Evolutionary conservation across 1,140 invertebrate genomes (phyloP), one percentile per base, ranked within the genome.

Genomic region (Periplaneta americana): DNA sequence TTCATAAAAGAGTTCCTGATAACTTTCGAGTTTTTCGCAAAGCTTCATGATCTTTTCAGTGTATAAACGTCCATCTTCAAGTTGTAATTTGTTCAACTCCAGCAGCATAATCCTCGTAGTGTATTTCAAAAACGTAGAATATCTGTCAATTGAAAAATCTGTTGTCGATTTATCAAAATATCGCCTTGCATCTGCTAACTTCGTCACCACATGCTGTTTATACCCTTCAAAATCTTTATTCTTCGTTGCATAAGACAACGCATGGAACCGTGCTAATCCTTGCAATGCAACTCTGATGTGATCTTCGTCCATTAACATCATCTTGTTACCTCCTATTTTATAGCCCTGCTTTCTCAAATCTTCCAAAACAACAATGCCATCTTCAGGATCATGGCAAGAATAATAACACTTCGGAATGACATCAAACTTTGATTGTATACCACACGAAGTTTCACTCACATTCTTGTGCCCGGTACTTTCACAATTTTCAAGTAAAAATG

Each of bases 181-280:
- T 8, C 48, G 48, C 13, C 48, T 66, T 28, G 22, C 48, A 28
- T 66, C 48, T 66, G 34, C 33, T 36, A 89, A 83, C 0, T 57
- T 37, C 0, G 83, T 81, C 0, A 86, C 80, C 3, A 88, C 18
- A 35, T 32, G 74, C 4, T 84, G 36, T 15, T 84, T 83, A 82
- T 88, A 90, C 17, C 84, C 84, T 0, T 85, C 81, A 0, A 83
- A 35, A n/a, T 84, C 77, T 5, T 81, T 81, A 13, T 85, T 78
- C 76, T 89, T 89, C 82, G 86, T 84, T 0, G 77, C 78, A 39
- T 87, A 89, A 8, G 86, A 87, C 8, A 84, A 82, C 0, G 85
- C 87, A 77, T 90, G 89, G 80, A 89, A 88, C 57, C 81, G 81
- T 8, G 84, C 89, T 9, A 90, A 83, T 28, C 86, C 85, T 34